A percentile compares a stretch with the other conserved stretches of the same genome.
phyloP scores from a whole-genome alignment of 2,888 invertebrate genomes.

The Tachina lurida region DNA sequence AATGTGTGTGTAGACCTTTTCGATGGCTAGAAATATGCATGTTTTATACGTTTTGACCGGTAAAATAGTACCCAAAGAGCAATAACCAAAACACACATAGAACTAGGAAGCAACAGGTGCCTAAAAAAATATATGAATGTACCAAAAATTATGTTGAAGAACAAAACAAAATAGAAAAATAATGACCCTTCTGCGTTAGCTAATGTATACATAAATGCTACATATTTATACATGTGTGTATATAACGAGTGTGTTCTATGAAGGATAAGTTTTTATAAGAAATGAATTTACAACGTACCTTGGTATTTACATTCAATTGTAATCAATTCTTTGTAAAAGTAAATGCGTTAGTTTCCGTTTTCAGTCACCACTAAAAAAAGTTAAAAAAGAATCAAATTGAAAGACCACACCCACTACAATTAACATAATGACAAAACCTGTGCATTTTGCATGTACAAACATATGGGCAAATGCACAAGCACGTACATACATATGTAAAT shows the following conservation, averaged over 20 bases:
- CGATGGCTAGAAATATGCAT: not conserved
- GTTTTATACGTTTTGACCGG: not conserved
- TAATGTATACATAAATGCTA: not conserved
- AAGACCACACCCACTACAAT: slow-evolving; percentile 51
- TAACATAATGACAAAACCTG: slow-evolving; percentile 15
- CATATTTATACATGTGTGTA: not conserved
- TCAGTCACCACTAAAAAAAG: slow-evolving; percentile 12
- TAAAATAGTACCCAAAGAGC: slow-evolving; percentile 2
- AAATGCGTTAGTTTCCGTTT: slow-evolving; percentile 37
- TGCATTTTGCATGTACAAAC: slow-evolving; percentile 19
- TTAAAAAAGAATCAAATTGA: not conserved
- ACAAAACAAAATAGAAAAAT: slow-evolving; percentile 19
- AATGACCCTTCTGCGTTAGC: not conserved
- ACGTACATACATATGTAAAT: not conserved
- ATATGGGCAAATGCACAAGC: not conserved
- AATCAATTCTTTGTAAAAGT: not conserved
- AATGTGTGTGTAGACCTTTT: not conserved
- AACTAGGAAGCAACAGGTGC: slow-evolving; percentile 46
- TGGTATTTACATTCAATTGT: not conserved
- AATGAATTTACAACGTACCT: slow-evolving; percentile 29
- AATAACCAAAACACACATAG: not conserved
- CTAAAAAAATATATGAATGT: not conserved
- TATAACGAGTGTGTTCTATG: not conserved
- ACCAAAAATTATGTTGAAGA: slow-evolving; percentile 4
- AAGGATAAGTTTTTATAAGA: not conserved